Conservation (phyloP, 2,113 vertebrate genomes). For the Rhynchopsitta pachyrhyncha region DNA sequence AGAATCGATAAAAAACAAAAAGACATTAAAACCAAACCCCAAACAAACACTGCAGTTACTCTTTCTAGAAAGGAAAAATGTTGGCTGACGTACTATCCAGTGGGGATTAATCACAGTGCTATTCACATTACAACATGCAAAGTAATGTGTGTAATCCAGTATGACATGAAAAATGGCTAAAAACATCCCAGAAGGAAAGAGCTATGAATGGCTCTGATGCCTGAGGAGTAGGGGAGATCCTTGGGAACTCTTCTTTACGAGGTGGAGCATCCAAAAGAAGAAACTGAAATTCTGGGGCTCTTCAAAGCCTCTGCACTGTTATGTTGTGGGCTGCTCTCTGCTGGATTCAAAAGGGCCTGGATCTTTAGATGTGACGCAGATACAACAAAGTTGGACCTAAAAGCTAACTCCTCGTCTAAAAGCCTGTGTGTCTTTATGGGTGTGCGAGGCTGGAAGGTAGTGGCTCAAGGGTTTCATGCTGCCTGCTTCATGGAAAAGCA, state of each 20-base stretch:
- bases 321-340: background rate
- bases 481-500: background rate
- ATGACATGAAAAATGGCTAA: conserved; percentile 46
- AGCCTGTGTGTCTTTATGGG: background rate
- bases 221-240: background rate
- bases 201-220: background rate
- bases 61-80: conserved; percentile 42
- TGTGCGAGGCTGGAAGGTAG: background rate
- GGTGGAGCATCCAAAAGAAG: background rate
- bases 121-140: conserved; percentile 44
- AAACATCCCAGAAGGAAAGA: conserved; percentile 47
- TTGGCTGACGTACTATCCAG: background rate
- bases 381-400: background rate
- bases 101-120: conserved; percentile 43
- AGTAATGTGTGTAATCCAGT: conserved; percentile 27
- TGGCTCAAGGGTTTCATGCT: background rate
- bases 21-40: background rate
- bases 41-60: background rate
- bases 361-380: background rate
- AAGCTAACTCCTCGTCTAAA: background rate
- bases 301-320: background rate
- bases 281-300: background rate
- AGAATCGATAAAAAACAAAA: background rate
- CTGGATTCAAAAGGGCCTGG: background rate
- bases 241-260: background rate